Base-by-base conservation (phyloP, 1,140 invertebrate genomes). In the Pseudomyrmex sp. region DNA sequence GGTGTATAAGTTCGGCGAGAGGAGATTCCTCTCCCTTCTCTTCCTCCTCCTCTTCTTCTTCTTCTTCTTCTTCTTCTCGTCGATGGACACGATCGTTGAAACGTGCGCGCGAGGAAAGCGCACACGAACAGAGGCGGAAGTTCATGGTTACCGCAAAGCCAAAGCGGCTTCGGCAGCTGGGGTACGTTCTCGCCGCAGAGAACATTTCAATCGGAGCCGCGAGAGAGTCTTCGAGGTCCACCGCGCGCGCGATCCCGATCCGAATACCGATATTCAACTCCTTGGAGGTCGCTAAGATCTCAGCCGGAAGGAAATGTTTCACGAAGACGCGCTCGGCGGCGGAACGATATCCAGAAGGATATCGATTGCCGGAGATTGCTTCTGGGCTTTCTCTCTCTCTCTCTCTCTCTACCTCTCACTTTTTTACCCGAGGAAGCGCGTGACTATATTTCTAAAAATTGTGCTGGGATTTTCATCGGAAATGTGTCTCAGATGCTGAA, bases 131-230 rank as follows among this genome's bases (percentile, higher is more conserved):
- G 68, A 65, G 46, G 35, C 74, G 86, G 86, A 88, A 88, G 86
- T 77, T 85, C 63, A 54, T 50, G 76, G 62, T 62, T 56, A 84
- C 70, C 85, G 35, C 82, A 35, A 82, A 88, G 68, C 82, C 84
- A 73, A 56, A 77, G 66, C 48, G 50, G 73, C 82, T 77, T 85
- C 75, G 54, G 23, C 26, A 69, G 65, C 46, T 56, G 62, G 35
- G 35, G 73, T 77, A 77, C 62, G 69, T 35, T 35, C 58, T 52
- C 50, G 54, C 75, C 63, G 58, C 54, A 76, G 61, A 48, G 75
- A 75, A 89, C 83, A 75, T 89, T 89, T 91, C 86, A 85, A 90
- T 90, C 83, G 66, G 66, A 84, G 59, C 77, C 35, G 46, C 68
- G 23, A 62, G 68, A 79, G 77, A 79, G 77, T 89, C 85, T 91